These are phyloP conservation scores for Lasioglossum vierecki DNA, from an alignment of 2,888 invertebrate genomes.

Conservation along the genomic window DNA sequence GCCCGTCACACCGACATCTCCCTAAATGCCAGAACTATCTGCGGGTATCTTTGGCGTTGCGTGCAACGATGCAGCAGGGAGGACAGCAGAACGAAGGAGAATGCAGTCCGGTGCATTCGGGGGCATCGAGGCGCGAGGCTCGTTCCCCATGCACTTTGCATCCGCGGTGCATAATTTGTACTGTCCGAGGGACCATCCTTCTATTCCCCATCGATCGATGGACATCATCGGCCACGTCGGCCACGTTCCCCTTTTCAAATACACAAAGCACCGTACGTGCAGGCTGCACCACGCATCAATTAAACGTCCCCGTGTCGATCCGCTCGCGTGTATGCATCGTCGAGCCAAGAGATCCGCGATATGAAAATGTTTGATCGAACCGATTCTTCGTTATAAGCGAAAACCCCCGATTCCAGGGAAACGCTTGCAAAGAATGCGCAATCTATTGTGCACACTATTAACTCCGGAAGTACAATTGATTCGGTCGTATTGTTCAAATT, in stretches of 20 bases:
- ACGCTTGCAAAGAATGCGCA: background rate
- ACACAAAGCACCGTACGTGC: slow-evolving; percentile 15
- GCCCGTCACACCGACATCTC: background rate
- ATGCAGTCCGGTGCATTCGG: slow-evolving; percentile 77
- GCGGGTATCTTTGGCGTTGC: slow-evolving; percentile 48
- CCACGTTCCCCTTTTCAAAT: slow-evolving; percentile 44
- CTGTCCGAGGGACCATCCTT: slow-evolving; percentile 58
- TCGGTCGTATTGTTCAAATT: background rate
- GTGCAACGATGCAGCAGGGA: slow-evolving; percentile 37
- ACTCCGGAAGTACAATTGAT: background rate
- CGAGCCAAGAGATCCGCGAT: slow-evolving; percentile 25
- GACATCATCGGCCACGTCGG: slow-evolving; percentile 59
- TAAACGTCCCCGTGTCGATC: slow-evolving; percentile 37
- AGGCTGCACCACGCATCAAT: slow-evolving; percentile 52
- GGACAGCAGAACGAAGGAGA: slow-evolving; percentile 56
- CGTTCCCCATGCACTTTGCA: slow-evolving; percentile 79
- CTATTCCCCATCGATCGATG: slow-evolving; percentile 63
- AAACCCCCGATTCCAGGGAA: background rate
- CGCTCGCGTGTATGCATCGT: slow-evolving; percentile 14
- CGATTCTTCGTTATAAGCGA: background rate
- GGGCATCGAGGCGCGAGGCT: slow-evolving; percentile 75
- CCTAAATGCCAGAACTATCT: background rate
- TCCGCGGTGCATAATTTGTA: slow-evolving; percentile 78
- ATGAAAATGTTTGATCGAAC: slow-evolving; percentile 48
- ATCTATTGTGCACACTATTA: background rate